These are phyloP conservation scores for Chrysemys picta DNA, from an alignment of 2,113 vertebrate species.

Conservation along the genomic window DNA sequence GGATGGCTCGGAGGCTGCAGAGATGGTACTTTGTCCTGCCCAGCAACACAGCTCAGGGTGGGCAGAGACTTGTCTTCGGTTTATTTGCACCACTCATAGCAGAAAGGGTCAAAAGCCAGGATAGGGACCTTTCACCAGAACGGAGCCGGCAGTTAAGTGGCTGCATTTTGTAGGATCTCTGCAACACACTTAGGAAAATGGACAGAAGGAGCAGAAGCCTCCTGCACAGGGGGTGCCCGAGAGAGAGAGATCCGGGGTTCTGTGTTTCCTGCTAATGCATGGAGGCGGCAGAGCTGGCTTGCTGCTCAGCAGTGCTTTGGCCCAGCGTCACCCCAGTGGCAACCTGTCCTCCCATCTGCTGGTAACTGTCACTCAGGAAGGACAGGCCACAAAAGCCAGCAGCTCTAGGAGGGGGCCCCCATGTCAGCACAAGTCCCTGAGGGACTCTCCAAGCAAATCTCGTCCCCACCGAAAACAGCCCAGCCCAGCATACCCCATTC, in stretches of 20 bases:
- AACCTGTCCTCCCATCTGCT: neutral
- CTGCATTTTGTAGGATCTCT: neutral
- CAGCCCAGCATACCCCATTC: neutral
- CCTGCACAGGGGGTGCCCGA: rapidly evolving
- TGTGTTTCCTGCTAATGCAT: neutral
- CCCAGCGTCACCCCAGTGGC: neutral
- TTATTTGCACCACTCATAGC: neutral
- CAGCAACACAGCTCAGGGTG: neutral
- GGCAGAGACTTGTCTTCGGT: neutral
- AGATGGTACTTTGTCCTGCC: neutral
- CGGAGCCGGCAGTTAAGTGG: neutral
- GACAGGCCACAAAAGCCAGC: neutral
- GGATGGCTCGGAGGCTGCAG: neutral
- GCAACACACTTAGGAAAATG: neutral
- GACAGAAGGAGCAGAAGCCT: neutral
- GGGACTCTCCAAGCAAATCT: neutral
- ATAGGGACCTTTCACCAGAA: neutral
- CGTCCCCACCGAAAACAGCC: neutral
- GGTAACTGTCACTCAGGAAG: neutral
- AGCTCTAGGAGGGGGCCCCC: neutral
- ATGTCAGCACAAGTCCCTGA: neutral
- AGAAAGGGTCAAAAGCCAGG: neutral
- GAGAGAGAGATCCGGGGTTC: neutral
- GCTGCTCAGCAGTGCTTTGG: neutral
- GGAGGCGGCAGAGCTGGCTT: neutral